phyloP scores from a whole-genome alignment of 1,140 invertebrate genomes.

The Triops longicaudatus region DNA sequence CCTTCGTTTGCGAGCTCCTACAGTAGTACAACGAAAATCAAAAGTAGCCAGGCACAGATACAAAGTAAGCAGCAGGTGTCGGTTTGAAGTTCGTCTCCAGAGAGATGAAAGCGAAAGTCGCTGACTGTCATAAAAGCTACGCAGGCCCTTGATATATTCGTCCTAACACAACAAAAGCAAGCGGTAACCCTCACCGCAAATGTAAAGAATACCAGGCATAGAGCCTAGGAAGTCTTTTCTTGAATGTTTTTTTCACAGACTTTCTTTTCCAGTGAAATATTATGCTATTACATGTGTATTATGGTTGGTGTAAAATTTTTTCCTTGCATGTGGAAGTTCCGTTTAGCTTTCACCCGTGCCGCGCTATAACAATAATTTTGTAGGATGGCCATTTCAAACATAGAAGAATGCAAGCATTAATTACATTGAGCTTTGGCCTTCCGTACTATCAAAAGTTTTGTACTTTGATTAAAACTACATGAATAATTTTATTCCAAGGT shows the following conservation, averaged over 20 bases:
- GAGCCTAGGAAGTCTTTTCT: background rate
- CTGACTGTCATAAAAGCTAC: background rate
- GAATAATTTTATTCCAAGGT: background rate
- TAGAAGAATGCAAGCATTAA: background rate
- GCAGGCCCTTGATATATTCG: background rate
- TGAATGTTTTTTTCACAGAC: background rate
- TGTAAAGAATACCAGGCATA: background rate
- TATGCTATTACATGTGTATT: background rate
- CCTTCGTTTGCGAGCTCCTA: background rate
- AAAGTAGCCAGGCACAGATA: background rate
- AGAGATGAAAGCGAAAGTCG: background rate
- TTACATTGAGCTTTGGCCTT: background rate
- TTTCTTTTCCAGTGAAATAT: slow-evolving; percentile 12
- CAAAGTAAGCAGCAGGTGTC: slow-evolving; percentile 6
- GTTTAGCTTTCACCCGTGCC: background rate
- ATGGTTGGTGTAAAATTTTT: background rate
- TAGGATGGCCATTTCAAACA: background rate
- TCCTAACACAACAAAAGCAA: background rate
- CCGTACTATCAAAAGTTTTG: background rate
- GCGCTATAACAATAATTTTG: background rate
- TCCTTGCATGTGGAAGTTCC: background rate
- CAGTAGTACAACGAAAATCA: background rate
- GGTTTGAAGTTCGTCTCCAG: background rate
- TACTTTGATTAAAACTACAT: background rate
- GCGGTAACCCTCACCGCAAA: background rate